Evolutionary conservation across 2,888 invertebrate species (phyloP).

Genomic region (Cantharis nigra): DNA sequence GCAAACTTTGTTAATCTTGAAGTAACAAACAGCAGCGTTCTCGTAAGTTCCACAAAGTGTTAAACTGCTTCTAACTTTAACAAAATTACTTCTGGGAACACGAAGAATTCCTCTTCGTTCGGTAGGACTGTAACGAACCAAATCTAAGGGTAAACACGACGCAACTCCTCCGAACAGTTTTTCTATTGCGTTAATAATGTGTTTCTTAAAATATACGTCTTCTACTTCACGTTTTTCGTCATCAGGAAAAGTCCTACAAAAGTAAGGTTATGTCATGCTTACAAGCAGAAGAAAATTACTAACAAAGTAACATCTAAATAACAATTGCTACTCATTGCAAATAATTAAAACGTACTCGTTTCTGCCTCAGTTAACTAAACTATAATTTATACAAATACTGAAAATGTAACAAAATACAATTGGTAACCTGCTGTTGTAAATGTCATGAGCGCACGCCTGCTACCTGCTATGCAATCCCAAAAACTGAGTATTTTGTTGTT

Average conservation of each 20-base stretch:
- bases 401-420: not conserved
- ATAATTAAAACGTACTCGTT: not conserved
- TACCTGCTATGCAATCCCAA: not conserved
- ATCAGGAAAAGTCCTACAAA: constrained; percentile 55
- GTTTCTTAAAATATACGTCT: constrained; percentile 61
- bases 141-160: constrained; percentile 59
- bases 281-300: constrained; percentile 46
- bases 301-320: constrained; percentile 63
- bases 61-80: constrained; percentile 63
- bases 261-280: constrained; percentile 24
- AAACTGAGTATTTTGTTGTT: too few relatives aligned
- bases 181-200: constrained; percentile 59
- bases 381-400: not conserved
- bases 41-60: constrained; percentile 59
- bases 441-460: not conserved
- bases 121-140: constrained; percentile 60
- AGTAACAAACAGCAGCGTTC: constrained; percentile 57
- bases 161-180: constrained; percentile 65
- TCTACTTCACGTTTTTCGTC: constrained; percentile 52
- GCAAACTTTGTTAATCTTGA: constrained; percentile 60
- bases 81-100: constrained; percentile 59
- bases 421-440: not conserved
- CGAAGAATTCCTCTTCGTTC: constrained; percentile 60
- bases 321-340: constrained; percentile 48
- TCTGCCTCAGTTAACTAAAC: not conserved